Evolutionary conservation across 2,888 invertebrate genomes (phyloP).

Genomic region (Chymomyza amoena): DNA sequence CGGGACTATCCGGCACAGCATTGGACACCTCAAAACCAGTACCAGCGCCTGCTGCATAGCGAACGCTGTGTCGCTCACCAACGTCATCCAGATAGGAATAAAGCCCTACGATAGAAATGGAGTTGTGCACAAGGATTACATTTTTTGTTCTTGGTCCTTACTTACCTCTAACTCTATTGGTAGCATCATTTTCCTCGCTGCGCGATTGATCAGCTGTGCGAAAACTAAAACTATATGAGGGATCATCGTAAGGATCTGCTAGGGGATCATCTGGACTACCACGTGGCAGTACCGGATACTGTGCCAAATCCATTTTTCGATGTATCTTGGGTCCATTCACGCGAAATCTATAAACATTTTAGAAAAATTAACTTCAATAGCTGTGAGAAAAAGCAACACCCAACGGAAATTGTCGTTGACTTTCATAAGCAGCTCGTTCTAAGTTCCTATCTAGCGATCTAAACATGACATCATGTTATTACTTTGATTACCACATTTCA

Average conservation of each 20-base stretch:
- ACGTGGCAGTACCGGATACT: constrained; percentile 83
- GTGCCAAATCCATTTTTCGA: constrained; percentile 85
- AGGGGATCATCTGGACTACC: constrained; percentile 86
- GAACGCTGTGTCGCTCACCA: constrained; percentile 87
- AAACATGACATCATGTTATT: constrained; percentile 42
- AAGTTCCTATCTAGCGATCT: constrained; percentile 47
- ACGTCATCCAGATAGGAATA: constrained; percentile 88
- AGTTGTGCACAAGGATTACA: too few relatives aligned
- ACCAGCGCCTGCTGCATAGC: constrained; percentile 87
- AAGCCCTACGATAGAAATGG: constrained; percentile 79
- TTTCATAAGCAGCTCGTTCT: constrained; percentile 35
- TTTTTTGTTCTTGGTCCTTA: too few relatives aligned
- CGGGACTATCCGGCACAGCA: constrained; percentile 83
- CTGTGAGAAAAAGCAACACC: constrained; percentile 15
- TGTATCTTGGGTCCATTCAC: constrained; percentile 87
- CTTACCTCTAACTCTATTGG: constrained; percentile 82
- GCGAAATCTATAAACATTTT: constrained; percentile 81
- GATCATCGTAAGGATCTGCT: constrained; percentile 88
- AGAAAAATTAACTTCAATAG: constrained; percentile 27
- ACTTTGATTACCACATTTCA: constrained; percentile 43
- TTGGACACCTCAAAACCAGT: constrained; percentile 89
- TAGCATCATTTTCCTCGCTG: constrained; percentile 83
- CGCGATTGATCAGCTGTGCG: constrained; percentile 85
- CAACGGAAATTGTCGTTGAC: constrained; percentile 34
- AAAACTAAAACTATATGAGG: constrained; percentile 85